phyloP scores from a whole-genome alignment of 2,113 vertebrate species.

The Ailuropoda melanoleuca region DNA sequence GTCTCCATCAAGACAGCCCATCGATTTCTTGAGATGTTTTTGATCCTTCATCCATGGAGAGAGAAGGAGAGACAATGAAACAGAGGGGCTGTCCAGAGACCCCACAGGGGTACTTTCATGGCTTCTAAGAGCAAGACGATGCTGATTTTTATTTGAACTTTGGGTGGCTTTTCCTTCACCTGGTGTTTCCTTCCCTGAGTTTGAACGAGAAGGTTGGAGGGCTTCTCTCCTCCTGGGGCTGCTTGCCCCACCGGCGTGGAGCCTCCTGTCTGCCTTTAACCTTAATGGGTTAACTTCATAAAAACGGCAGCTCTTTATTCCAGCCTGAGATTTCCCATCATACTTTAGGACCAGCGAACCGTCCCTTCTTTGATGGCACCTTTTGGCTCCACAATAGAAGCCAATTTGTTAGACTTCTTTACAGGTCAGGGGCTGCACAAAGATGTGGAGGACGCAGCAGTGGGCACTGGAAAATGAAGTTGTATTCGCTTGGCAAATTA shows the following conservation, averaged over 20 bases:
- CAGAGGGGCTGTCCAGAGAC: conserved; percentile 33
- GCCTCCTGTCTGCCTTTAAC: conserved; percentile 78
- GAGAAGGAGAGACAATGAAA: conserved; percentile 37
- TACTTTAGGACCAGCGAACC: conserved; percentile 97
- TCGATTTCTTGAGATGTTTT: conserved; percentile 72
- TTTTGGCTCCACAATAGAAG: conserved; percentile 99
- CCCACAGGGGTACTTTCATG: conserved; percentile 46
- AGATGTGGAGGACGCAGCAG: conserved; percentile 92
- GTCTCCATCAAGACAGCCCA: conserved; percentile 75
- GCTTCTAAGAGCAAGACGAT: conserved; percentile 29
- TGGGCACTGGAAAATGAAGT: conserved; percentile 95
- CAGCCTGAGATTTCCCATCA: conserved; percentile 94
- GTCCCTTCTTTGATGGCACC: conserved; percentile 99
- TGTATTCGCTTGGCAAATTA: conserved; percentile 95
- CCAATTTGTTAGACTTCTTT: conserved; percentile 99
- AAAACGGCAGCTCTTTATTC: conserved; percentile 95
- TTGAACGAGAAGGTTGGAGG: conserved; percentile 32
- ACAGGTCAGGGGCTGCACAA: conserved; percentile 98
- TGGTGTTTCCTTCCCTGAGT: accelerated
- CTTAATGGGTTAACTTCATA: conserved; percentile 98
- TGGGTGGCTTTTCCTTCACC: not conserved
- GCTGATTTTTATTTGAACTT: not conserved
- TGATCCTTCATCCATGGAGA: conserved; percentile 72
- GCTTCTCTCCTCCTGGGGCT: conserved; percentile 33
- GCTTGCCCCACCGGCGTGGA: not conserved